A percentile compares a stretch with the other conserved stretches of the same genome.
These are phyloP conservation scores for Meghimatium bilineatum DNA, from an alignment of 2,888 invertebrate species.

Conservation along the genomic window DNA sequence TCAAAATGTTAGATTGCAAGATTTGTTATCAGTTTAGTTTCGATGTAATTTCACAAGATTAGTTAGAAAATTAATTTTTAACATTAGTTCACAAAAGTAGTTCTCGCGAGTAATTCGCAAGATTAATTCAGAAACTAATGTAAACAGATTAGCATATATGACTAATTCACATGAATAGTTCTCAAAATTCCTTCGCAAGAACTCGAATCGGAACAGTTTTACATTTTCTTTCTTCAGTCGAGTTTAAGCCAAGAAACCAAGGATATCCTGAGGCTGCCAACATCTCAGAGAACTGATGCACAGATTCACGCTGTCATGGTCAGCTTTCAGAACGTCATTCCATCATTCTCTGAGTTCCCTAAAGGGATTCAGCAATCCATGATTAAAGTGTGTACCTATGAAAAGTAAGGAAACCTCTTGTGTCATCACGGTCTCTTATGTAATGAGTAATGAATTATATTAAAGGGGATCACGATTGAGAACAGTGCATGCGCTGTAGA, in stretches of 20 bases:
- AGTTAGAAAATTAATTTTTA: no score
- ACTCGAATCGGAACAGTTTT: neutral
- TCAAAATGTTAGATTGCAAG: no score
- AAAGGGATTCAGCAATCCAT: constrained; percentile 37
- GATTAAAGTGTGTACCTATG: constrained; percentile 35
- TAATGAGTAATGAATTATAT: no score
- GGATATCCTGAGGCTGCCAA: constrained; percentile 22
- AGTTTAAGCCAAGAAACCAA: constrained; percentile 19
- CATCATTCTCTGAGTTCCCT: constrained; percentile 36
- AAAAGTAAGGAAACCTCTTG: constrained; percentile 8
- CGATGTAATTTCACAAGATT: no score
- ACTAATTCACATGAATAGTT: no score
- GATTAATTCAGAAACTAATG: no score
- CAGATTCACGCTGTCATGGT: constrained; percentile 20
- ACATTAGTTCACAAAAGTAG: no score
- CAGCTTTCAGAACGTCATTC: constrained; percentile 27
- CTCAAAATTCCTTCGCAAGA: neutral
- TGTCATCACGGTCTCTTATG: neutral
- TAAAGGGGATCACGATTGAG: no score
- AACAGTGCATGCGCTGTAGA: no score
- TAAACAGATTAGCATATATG: no score
- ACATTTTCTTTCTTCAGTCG: neutral
- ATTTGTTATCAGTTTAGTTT: no score
- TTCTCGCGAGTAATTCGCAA: no score
- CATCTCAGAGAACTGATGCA: constrained; percentile 33